Conservation (phyloP, 1,140 invertebrate genomes). For the Orchestia grillus region DNA sequence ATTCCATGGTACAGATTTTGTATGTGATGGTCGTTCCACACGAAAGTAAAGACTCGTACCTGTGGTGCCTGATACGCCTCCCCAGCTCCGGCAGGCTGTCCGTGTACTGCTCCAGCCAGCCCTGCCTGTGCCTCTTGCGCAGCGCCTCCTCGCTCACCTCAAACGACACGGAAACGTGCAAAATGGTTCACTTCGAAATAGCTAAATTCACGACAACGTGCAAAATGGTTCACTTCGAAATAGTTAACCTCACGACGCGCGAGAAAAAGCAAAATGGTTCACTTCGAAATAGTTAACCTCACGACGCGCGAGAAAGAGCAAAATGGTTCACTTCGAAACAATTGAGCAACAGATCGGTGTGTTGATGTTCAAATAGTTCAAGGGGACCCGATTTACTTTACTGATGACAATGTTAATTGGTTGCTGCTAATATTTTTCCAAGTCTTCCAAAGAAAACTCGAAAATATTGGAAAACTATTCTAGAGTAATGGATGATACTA, state of each 20-base stretch:
- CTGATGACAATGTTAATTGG: too few relatives aligned
- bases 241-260: background rate
- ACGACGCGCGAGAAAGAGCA: background rate
- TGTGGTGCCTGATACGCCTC: constrained; percentile 71
- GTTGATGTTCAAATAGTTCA: too few relatives aligned
- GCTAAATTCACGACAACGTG: background rate
- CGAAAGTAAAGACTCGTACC: background rate
- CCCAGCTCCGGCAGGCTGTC: constrained; percentile 75
- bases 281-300: background rate
- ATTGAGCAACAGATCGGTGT: too few relatives aligned
- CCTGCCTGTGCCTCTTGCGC: constrained; percentile 77
- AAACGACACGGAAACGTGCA: background rate
- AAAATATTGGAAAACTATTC: too few relatives aligned
- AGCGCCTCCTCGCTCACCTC: constrained; percentile 73
- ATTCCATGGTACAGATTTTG: too few relatives aligned
- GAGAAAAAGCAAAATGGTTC: background rate
- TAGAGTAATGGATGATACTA: too few relatives aligned
- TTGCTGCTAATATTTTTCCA: too few relatives aligned
- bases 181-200: background rate
- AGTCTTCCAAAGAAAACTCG: too few relatives aligned
- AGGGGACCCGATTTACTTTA: too few relatives aligned
- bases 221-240: background rate
- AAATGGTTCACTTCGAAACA: background rate
- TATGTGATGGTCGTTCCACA: background rate
- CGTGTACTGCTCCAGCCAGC: constrained; percentile 77